Conservation (phyloP, 2,888 invertebrate genomes). For the Xestia rhomboidea region DNA sequence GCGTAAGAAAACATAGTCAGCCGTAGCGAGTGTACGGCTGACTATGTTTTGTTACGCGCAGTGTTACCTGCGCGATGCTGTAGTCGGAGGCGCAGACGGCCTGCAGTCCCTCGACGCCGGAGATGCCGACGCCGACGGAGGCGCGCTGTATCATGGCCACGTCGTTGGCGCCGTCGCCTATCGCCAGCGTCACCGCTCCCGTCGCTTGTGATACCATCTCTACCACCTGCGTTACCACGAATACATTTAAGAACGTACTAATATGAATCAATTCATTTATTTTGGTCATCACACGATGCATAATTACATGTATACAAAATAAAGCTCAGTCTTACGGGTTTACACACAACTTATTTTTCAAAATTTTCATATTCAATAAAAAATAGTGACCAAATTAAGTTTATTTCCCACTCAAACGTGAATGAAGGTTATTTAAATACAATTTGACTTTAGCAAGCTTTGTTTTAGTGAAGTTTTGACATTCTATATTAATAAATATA, state of each 20-base stretch:
- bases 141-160: slow-evolving; percentile 99
- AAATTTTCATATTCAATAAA: background rate
- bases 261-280: background rate
- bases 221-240: slow-evolving; percentile 90
- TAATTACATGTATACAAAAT: background rate
- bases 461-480: background rate
- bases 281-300: too few species aligned
- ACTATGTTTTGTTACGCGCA: too few species aligned
- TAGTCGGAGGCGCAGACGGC: slow-evolving; percentile 99
- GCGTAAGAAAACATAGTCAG: too few species aligned
- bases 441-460: background rate
- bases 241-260: background rate
- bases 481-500: background rate
- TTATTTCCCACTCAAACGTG: background rate
- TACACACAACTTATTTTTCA: background rate
- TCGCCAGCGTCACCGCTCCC: slow-evolving; percentile 96
- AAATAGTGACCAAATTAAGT: background rate
- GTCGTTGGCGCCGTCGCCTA: slow-evolving; percentile 99
- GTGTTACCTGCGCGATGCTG: slow-evolving; percentile 95
- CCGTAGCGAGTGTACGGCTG: too few species aligned
- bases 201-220: slow-evolving; percentile 95
- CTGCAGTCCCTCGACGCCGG: slow-evolving; percentile 99
- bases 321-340: background rate
- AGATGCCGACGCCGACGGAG: slow-evolving; percentile 99
- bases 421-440: background rate